Percentiles rank a stretch among this genome's conserved stretches.
These are phyloP conservation scores for Pipistrellus pygmaeus DNA, from an alignment of 2,797 vertebrate species.

Conservation along the genomic window DNA sequence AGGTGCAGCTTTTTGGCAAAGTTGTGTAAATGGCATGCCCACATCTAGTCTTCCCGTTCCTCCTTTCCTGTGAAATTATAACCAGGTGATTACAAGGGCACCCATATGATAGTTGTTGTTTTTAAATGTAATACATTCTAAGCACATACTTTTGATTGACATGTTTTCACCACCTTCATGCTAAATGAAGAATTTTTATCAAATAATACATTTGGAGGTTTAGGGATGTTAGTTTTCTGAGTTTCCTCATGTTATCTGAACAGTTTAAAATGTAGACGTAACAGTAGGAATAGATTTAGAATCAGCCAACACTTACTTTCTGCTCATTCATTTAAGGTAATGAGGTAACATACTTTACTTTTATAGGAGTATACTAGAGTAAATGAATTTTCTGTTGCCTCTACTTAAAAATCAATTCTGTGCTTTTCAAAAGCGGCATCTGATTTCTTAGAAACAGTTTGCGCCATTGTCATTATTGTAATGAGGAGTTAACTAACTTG, in stretches of 20 bases:
- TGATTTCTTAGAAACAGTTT: constrained; percentile 61
- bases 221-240: constrained; percentile 2
- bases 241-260: constrained; percentile 1
- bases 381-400: constrained; percentile 44
- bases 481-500: constrained; percentile 70
- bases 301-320: constrained; percentile 41
- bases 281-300: constrained; percentile 31
- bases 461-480: constrained; percentile 54
- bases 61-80: too few species aligned
- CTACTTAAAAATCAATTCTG: constrained; percentile 59
- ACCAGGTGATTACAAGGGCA: too few species aligned
- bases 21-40: too few species aligned
- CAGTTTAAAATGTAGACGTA: constrained; percentile 26
- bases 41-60: too few species aligned
- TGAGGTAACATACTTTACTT: constrained; percentile 38
- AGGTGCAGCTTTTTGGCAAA: too few species aligned
- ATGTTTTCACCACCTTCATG: neutral
- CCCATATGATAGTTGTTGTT: neutral
- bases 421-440: constrained; percentile 50
- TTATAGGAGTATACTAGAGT: neutral
- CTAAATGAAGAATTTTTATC: constrained; percentile 13
- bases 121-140: constrained; percentile 24
- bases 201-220: neutral
- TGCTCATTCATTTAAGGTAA: constrained; percentile 44
- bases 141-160: neutral